Evolutionary conservation across 1,140 invertebrate genomes (phyloP), one percentile per base, ranked within the genome.

Genomic region (Leptopilina clavipes): DNA sequence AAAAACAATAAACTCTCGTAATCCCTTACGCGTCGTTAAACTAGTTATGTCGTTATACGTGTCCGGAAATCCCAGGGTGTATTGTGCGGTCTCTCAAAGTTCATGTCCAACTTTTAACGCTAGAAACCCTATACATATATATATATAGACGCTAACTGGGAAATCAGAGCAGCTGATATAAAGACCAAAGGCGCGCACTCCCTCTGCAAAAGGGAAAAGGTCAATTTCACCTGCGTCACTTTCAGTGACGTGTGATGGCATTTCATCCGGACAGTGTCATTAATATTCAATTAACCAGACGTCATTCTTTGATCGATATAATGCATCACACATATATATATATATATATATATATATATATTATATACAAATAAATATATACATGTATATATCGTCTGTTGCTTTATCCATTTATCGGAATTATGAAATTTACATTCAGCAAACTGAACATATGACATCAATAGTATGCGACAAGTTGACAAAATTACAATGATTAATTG

Each of bases 221-320:
- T 65, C 59, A 65, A 37, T 65, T n/a, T 31, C 59, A 65, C 59
- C 22, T 31, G 25, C 59, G 59, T 65, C 59, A 65, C 59, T 65
- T 31, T 25, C 59, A 31, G 59, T 65, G 59, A 65, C 59, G 59
- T n/a, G 22, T n/a, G 22, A 65, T 65, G 22, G 12, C 59, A 11
- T 31, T 65, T 65, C 12, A 31, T 6, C 14, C 59, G 25, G n/a
- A 65, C 59, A 25, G 25, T 65, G 59, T 65, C 59, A 65, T 65
- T 31, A 65, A 65, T 65, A 65, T 31, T 31, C 59, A 65, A 65
- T 65, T 65, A 65, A 31, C 22, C 59, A 65, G 59, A 65, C 59
- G 59, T 65, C 59, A 65, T 22, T 65, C 59, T 31, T 3, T n/a
- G 59, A 65, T 31, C 22, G 14, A 65, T 25, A 31, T 25, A 31